A percentile compares a stretch with the other conserved stretches of the same genome.
Evolutionary conservation across 2,888 invertebrate species (phyloP).

Genomic region (Napeogenes inachia): DNA sequence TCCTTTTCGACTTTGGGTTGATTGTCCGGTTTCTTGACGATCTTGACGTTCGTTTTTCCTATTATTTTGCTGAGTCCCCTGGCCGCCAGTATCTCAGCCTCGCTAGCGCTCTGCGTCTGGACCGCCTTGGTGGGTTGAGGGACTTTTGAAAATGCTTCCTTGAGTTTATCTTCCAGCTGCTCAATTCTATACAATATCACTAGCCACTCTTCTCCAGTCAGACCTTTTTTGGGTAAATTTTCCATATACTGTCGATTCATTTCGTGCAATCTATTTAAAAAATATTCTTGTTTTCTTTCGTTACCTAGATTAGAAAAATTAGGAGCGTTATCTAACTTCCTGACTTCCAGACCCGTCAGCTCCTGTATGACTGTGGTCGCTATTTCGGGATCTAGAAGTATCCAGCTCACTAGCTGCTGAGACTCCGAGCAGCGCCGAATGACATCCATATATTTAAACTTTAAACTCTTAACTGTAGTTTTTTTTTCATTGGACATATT

Average conservation of each 20-base stretch:
- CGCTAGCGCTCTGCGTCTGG: constrained; percentile 44
- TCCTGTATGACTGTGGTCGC: constrained; percentile 61
- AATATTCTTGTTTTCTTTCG: constrained; percentile 57
- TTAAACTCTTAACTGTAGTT: constrained; percentile 52
- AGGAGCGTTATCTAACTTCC: constrained; percentile 44
- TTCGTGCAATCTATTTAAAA: constrained; percentile 51
- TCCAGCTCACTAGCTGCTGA: constrained; percentile 53
- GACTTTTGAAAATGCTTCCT: constrained; percentile 51
- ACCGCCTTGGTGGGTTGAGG: constrained; percentile 37
- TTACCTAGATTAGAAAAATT: constrained; percentile 46
- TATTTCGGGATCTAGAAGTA: constrained; percentile 54
- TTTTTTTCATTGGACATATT: constrained; percentile 58
- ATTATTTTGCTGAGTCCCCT: constrained; percentile 70
- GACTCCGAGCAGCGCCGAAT: constrained; percentile 59
- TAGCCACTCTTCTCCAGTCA: constrained; percentile 66
- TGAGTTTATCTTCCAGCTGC: constrained; percentile 54
- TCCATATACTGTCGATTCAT: constrained; percentile 62
- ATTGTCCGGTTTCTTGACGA: constrained; percentile 29
- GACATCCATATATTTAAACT: constrained; percentile 64
- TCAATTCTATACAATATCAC: constrained; percentile 62
- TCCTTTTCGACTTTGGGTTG: constrained; percentile 40
- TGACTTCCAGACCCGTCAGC: constrained; percentile 52
- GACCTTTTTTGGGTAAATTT: constrained; percentile 54
- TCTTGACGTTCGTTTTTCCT: constrained; percentile 50
- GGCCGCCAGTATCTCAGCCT: constrained; percentile 68